phyloP scores from a whole-genome alignment of 2,113 vertebrate species.

The Rhynchopsitta pachyrhyncha region DNA sequence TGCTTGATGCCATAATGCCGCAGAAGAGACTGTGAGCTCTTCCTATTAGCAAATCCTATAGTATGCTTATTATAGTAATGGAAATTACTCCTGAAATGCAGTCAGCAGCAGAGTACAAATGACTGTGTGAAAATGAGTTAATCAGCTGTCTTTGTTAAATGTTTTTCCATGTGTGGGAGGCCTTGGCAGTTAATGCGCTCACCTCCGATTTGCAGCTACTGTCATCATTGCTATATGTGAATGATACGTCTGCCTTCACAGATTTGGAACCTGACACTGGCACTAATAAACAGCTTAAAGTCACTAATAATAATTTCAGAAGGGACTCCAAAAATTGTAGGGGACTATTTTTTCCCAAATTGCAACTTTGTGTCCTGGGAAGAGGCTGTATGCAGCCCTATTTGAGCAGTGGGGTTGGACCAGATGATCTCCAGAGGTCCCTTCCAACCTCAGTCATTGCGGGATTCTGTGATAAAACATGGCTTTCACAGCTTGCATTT shows the following conservation, averaged over 20 bases:
- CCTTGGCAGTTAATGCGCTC: conserved; percentile 60
- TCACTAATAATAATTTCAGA: conserved; percentile 46
- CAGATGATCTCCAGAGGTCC: too few species aligned
- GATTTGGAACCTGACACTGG: conserved; percentile 60
- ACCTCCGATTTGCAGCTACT: conserved; percentile 57
- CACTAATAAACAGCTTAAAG: conserved; percentile 66
- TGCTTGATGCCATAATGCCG: not conserved
- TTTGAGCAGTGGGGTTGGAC: too few species aligned
- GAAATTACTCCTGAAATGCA: conserved; percentile 56
- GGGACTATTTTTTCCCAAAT: not conserved
- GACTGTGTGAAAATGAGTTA: conserved; percentile 55
- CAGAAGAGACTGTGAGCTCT: conserved; percentile 11
- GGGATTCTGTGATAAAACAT: not conserved
- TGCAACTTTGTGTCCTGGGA: not conserved
- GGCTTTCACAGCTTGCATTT: not conserved
- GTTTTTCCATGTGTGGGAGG: conserved; percentile 57
- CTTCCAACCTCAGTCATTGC: too few species aligned
- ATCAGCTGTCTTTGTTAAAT: conserved; percentile 70
- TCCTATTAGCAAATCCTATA: conserved; percentile 46
- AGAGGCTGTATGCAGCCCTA: not conserved
- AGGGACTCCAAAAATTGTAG: not conserved
- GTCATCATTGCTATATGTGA: conserved; percentile 58
- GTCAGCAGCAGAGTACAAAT: conserved; percentile 34
- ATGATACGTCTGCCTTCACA: conserved; percentile 61
- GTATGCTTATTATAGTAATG: conserved; percentile 44